phyloP scores from a whole-genome alignment of 2,888 invertebrate genomes.

The Orthosia cruda region DNA sequence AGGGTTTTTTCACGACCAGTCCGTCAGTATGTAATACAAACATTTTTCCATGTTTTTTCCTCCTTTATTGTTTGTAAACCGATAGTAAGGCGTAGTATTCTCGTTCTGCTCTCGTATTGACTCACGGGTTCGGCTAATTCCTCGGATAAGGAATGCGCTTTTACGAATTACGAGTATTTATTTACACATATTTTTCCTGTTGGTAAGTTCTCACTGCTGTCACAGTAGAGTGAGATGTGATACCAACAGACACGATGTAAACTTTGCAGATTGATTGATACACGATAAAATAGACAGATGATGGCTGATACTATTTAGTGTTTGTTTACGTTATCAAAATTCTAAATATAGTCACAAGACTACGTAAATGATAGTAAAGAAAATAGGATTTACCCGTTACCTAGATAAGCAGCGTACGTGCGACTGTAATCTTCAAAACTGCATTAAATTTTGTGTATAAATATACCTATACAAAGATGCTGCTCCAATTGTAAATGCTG shows the following conservation, averaged over 20 bases:
- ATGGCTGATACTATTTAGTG: conserved; percentile 2
- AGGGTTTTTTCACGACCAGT: not conserved
- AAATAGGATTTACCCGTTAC: not conserved
- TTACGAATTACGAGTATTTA: conserved; percentile 20
- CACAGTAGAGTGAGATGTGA: conserved; percentile 1
- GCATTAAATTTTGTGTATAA: not conserved
- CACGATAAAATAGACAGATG: not conserved
- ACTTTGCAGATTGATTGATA: conserved; percentile 9
- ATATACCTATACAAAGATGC: not conserved
- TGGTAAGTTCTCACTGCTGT: not conserved
- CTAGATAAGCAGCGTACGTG: not conserved
- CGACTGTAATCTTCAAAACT: not conserved
- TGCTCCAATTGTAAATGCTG: not conserved
- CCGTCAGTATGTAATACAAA: not conserved
- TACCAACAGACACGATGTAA: conserved; percentile 6
- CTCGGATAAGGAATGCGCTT: conserved; percentile 4
- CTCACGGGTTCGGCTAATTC: conserved; percentile 49
- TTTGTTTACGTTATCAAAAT: conserved; percentile 17
- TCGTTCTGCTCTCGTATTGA: conserved; percentile 30
- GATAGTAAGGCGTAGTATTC: conserved; percentile 54
- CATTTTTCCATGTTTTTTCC: conserved; percentile 51
- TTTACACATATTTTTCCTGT: conserved; percentile 50
- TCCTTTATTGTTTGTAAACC: conserved; percentile 58
- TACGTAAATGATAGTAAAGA: conserved; percentile 6
- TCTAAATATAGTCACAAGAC: conserved; percentile 12